A percentile compares a stretch with the other conserved stretches of the same genome.
Conservation (phyloP, 2,113 vertebrate genomes). For the Rhinichthys klamathensis region DNA sequence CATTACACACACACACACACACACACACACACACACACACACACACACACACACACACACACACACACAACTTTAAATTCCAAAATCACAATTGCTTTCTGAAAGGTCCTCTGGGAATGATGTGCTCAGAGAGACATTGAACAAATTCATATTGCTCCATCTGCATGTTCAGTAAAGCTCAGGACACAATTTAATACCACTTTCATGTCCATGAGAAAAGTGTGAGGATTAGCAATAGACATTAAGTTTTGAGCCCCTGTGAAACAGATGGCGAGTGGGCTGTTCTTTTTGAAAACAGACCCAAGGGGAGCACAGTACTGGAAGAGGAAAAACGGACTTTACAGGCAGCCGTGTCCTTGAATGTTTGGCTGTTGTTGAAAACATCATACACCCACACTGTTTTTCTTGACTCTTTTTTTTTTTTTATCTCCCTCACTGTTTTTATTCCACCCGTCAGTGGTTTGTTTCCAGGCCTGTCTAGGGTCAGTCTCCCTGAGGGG, state of each 20-base stretch:
- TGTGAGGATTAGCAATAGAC: slow-evolving; percentile 40
- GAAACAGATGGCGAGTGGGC: slow-evolving; percentile 43
- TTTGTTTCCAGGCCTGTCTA: slow-evolving; percentile 53
- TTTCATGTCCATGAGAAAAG: slow-evolving; percentile 42
- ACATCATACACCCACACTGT: slow-evolving; percentile 47
- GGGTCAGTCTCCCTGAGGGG: slow-evolving; percentile 35
- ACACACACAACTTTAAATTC: background rate
- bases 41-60: no score
- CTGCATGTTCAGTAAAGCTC: slow-evolving; percentile 29
- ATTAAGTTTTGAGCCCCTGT: slow-evolving; percentile 40
- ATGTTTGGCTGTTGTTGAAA: slow-evolving; percentile 41
- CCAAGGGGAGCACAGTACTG: slow-evolving; percentile 25
- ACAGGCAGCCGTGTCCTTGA: slow-evolving; percentile 39
- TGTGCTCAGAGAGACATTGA: background rate
- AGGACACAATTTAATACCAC: slow-evolving; percentile 7
- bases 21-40: no score
- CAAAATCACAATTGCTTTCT: background rate
- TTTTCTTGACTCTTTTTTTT: slow-evolving; percentile 30
- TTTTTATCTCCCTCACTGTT: slow-evolving; percentile 42
- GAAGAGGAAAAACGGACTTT: slow-evolving; percentile 48
- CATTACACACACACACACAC: no score
- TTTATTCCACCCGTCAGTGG: slow-evolving; percentile 35
- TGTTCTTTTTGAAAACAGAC: slow-evolving; percentile 47
- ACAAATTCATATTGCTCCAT: background rate
- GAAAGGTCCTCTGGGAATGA: background rate